Conservation (phyloP, 1,140 invertebrate genomes). For the Chelonus insularis region DNA sequence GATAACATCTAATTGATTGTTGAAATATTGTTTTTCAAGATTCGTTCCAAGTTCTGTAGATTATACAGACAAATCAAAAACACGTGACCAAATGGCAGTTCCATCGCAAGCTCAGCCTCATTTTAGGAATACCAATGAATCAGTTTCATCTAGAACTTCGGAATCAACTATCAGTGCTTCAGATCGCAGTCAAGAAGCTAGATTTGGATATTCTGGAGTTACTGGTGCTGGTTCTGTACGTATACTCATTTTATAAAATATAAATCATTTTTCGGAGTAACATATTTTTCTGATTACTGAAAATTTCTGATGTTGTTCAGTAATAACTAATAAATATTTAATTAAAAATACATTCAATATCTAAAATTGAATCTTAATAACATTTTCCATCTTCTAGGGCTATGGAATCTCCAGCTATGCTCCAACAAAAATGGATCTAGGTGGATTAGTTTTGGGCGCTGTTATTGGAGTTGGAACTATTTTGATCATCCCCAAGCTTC, state of each 20-base stretch:
- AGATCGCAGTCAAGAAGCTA: conserved; percentile 50
- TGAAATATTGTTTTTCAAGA: no score
- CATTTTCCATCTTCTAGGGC: conserved; percentile 48
- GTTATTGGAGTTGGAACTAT: conserved; percentile 78
- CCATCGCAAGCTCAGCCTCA: conserved; percentile 36
- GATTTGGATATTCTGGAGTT: conserved; percentile 54
- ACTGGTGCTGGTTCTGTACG: conserved; percentile 48
- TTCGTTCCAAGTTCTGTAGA: conserved; percentile 54
- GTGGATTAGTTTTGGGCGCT: conserved; percentile 77
- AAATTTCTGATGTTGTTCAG: no score
- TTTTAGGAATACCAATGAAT: conserved; percentile 11
- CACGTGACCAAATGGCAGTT: conserved; percentile 50
- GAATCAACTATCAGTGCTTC: conserved; percentile 36
- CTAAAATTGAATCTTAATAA: no score
- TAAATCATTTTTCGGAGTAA: neutral
- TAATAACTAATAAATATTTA: conserved; percentile 11
- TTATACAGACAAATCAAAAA: conserved; percentile 48
- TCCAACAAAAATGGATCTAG: conserved; percentile 78
- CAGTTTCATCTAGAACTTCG: conserved; percentile 30
- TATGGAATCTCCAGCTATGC: conserved; percentile 65
- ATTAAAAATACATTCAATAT: conserved; percentile 14
- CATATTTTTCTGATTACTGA: conserved; percentile 12
- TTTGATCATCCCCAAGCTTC: conserved; percentile 75
- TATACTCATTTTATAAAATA: conserved; percentile 11
- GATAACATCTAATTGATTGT: neutral